Conservation (phyloP, 2,113 vertebrate genomes). For the Miniopterus natalensis region DNA sequence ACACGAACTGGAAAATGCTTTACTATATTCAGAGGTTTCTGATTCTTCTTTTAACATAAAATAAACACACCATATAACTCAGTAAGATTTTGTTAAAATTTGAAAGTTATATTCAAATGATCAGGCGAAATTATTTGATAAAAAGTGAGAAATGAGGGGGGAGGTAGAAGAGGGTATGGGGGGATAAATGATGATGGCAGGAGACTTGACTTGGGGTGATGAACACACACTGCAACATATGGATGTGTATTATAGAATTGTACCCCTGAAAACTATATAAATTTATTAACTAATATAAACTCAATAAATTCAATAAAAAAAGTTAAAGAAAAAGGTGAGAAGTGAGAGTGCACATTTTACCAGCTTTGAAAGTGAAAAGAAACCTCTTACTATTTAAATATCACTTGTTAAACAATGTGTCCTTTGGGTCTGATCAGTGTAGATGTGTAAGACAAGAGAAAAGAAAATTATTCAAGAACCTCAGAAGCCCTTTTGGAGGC, state of each 20-base stretch:
- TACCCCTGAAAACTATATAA: neutral
- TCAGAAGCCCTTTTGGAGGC: neutral
- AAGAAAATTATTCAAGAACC: slow-evolving; percentile 15
- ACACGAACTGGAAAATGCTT: neutral
- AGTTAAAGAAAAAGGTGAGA: neutral
- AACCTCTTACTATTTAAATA: slow-evolving; percentile 40
- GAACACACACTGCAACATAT: neutral
- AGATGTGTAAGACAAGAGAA: slow-evolving; percentile 36
- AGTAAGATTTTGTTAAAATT: slow-evolving; percentile 43
- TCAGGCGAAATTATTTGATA: slow-evolving; percentile 16
- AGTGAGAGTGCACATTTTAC: neutral
- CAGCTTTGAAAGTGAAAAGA: slow-evolving; percentile 6
- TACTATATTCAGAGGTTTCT: neutral
- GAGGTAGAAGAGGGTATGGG: too few relatives aligned
- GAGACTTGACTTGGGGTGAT: neutral
- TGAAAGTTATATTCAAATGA: slow-evolving; percentile 25
- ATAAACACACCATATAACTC: slow-evolving; percentile 7
- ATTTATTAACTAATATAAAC: neutral
- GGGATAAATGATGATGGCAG: neutral
- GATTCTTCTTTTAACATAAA: neutral
- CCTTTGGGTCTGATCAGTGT: neutral
- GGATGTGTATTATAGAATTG: neutral
- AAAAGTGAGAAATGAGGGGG: neutral
- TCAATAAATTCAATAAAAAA: neutral
- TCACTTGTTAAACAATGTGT: slow-evolving; percentile 28